Base-by-base conservation (phyloP, 2,797 vertebrate genomes). In the Malurus splendens region DNA sequence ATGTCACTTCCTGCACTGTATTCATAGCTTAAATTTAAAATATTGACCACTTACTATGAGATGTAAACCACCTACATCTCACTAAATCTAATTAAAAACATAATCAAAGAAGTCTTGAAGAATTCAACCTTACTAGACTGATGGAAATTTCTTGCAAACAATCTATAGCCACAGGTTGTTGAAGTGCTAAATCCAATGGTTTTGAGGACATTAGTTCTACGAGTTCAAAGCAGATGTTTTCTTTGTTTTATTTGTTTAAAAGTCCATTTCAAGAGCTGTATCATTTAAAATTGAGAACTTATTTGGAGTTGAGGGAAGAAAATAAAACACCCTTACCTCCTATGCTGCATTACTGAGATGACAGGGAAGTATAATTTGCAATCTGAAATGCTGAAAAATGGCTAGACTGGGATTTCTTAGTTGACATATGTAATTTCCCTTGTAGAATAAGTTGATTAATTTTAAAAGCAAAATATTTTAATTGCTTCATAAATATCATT, bases 1-100 rank as follows among this genome's bases (percentile, higher is more conserved):
- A 81, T 81, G 32, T 72, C 27, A 41, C 25, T 79, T 90, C 48
- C 75, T 82, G 60, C 23, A 55, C 18, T 59, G 27, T 82, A 48
- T 79, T 79, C 48, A 82, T 62, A 82, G 73, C 52, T 79, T 73
- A 89, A 86, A 92, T 82, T 82, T 73, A 91, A 95, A 79, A 79
- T 87, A 93, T 84, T 70, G 75, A 91, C 81, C 8, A 9, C 19
- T 15, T 67, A 48, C 39, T 54, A 22, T 67, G 28, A 80, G 47
- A 71, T 3, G 3, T 28, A 81, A 83, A 60, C 38, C 32, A 60
- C 15, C 28, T 39, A 59, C 12, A 9, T 68, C n/a, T 82, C 59
- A 79, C 25, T 78, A 82, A 85, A 73, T 38, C 20, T 76, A 67
- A 85, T 80, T 73, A 28, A 62, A 89, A 66, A 52, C 6, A 59